Evolutionary conservation across 2,888 invertebrate species (phyloP), one percentile per base, ranked within the genome.

Genomic region (Clusia tigrina): DNA sequence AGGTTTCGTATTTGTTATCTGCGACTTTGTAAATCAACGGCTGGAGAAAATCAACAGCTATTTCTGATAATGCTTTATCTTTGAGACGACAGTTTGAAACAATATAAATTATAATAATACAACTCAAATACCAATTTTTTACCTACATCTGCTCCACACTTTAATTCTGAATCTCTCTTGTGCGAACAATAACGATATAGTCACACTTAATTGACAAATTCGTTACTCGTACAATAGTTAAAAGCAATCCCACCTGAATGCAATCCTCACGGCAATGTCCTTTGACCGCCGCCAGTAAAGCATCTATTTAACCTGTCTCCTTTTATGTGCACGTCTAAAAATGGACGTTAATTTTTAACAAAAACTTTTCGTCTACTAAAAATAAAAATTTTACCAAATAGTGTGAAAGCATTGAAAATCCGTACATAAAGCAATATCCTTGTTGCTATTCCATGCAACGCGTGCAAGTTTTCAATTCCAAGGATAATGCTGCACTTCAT

Each of bases 401-500:
- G 37, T 2, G 2, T 2, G 37, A 51, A 17, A 48, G 18, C 17
- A 23, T 12, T 51, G 20, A 22, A 51, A 51, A 20, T 51, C n/a
- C n/a, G 48, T 18, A 5, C 26, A 26, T 37, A 51, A 51, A 26
- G 6, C 17, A 51, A 52, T 58, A 32, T 24, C 26, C 26, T 9
- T 22, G 12, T 52, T 52, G 22, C 22, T 24, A 20, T 18, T n/a
- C 10, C 10, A 22, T 52, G 25, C 15, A 48, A 18, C 54, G 25
- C 25, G 25, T 68, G 72, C 65, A 74, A 73, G 68, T 76, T 74
- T 74, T 73, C 74, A 77, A 79, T 79, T 76, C 72, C 63, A 70
- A 72, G 73, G 78, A 76, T 78, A 77, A 77, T 71, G 74, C 72
- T 79, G 70, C 80, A 81, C 81, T 80, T 80, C 78, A 81, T 79